These are phyloP conservation scores for Lithophane semibrunnea DNA, from an alignment of 2,888 invertebrate species.

Conservation along the genomic window DNA sequence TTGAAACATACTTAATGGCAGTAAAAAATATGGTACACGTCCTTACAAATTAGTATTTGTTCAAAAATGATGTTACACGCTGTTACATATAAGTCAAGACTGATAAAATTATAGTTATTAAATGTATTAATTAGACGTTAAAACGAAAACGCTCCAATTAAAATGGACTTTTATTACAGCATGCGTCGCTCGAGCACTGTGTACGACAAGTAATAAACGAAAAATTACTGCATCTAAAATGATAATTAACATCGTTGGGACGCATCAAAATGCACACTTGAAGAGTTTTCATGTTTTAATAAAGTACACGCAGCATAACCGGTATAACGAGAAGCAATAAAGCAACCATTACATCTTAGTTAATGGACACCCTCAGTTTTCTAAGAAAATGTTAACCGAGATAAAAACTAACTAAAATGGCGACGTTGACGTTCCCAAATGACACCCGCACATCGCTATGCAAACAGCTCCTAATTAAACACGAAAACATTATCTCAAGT, in stretches of 20 bases:
- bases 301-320: conserved; percentile 70
- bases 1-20: conserved; percentile 33
- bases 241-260: conserved; percentile 81
- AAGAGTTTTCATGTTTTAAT: conserved; percentile 69
- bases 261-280: conserved; percentile 78
- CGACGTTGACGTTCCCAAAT: conserved; percentile 73
- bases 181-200: conserved; percentile 69
- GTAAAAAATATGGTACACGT: conserved; percentile 54
- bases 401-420: conserved; percentile 77
- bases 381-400: conserved; percentile 75
- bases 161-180: conserved; percentile 82
- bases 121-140: conserved; percentile 81
- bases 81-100: conserved; percentile 62
- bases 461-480: conserved; percentile 86
- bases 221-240: conserved; percentile 79
- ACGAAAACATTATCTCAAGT: conserved; percentile 81
- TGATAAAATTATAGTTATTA: conserved; percentile 78
- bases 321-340: conserved; percentile 76
- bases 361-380: conserved; percentile 74
- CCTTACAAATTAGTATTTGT: conserved; percentile 64
- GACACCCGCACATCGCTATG: conserved; percentile 83
- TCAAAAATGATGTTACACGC: conserved; percentile 65
- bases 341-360: conserved; percentile 73
- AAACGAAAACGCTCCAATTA: conserved; percentile 83
- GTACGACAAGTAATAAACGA: conserved; percentile 83